Evolutionary conservation across 1,140 invertebrate species (phyloP).

Genomic region (Papilio machaon): DNA sequence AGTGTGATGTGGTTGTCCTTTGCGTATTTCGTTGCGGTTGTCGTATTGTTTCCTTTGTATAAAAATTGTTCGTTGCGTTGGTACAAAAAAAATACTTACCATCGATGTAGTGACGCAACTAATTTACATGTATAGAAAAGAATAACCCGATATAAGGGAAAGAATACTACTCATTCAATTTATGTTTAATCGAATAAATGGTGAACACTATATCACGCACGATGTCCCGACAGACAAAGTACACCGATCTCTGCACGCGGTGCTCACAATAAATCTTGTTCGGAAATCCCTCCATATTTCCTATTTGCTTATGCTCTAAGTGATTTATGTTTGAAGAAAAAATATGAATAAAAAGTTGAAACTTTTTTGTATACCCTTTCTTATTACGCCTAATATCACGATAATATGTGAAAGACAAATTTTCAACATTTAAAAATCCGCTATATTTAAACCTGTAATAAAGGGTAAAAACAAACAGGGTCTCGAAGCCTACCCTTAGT

Average conservation of each 20-base stretch:
- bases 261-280: slow-evolving; percentile 14
- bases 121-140: too few species aligned
- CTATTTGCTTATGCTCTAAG: slow-evolving; percentile 11
- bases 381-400: neutral
- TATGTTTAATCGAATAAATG: slow-evolving; percentile 8
- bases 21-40: too few species aligned
- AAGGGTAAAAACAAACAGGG: too few species aligned
- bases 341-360: neutral
- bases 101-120: too few species aligned
- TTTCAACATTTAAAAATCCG: neutral
- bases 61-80: too few species aligned
- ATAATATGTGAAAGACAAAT: neutral
- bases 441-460: neutral
- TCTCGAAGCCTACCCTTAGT: too few species aligned
- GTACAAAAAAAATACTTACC: too few species aligned
- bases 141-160: too few species aligned
- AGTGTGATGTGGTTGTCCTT: too few species aligned
- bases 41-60: too few species aligned
- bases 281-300: neutral
- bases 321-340: slow-evolving; percentile 2
- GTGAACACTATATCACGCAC: neutral
- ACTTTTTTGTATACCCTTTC: neutral
- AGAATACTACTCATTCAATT: too few species aligned
- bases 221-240: neutral
- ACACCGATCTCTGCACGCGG: neutral